These are phyloP conservation scores for Pantherophis guttatus DNA, from an alignment of 2,113 vertebrate genomes.

Conservation along the genomic window DNA sequence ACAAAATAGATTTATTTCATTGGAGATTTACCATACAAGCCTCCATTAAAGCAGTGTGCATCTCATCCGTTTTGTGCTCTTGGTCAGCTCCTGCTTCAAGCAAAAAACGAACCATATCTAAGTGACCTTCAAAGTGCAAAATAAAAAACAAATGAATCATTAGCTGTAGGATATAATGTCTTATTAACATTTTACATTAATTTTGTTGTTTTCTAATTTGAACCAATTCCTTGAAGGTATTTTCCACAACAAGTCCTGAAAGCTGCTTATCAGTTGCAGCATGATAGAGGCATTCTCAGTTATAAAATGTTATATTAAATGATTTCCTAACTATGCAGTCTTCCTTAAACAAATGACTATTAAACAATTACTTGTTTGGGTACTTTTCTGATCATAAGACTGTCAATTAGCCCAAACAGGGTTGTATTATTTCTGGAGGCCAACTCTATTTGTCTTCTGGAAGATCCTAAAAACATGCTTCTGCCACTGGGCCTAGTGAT, in stretches of 20 bases:
- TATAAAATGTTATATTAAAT: neutral
- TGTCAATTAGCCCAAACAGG: neutral
- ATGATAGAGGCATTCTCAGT: neutral
- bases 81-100: constrained; percentile 98
- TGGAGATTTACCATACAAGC: constrained; percentile 92
- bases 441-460: neutral
- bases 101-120: constrained; percentile 98
- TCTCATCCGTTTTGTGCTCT: constrained; percentile 98
- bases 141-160: constrained; percentile 29
- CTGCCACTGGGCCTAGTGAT: neutral
- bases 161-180: neutral
- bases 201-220: neutral
- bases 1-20: constrained; percentile 16
- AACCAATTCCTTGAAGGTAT: neutral
- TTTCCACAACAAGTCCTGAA: neutral
- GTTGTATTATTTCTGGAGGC: neutral
- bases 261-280: neutral
- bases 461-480: neutral
- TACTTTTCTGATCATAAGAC: neutral
- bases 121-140: constrained; percentile 81
- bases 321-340: neutral
- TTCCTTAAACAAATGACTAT: neutral
- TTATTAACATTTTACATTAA: neutral
- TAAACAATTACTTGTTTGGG: neutral
- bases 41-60: constrained; percentile 99